phyloP scores from a whole-genome alignment of 2,113 vertebrate genomes.

The Brachionichthys hirsutus region DNA sequence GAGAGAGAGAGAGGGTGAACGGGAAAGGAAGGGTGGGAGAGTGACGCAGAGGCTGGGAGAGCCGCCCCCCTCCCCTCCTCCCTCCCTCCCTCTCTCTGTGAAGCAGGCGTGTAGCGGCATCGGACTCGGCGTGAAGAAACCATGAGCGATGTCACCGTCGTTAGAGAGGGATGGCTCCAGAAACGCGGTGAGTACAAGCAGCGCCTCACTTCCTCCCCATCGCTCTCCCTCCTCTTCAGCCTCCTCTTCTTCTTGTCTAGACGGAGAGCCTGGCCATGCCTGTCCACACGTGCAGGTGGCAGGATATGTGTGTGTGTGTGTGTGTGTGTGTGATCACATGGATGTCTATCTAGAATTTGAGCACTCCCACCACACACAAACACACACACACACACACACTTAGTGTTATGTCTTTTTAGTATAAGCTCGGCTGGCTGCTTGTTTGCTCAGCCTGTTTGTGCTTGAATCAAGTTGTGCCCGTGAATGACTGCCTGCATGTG shows the following conservation, averaged over 20 bases:
- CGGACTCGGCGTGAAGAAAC: conserved; percentile 89
- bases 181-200: conserved; percentile 91
- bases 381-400: not conserved
- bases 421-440: conserved; percentile 59
- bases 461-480: conserved; percentile 33
- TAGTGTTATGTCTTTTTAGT: conserved; percentile 42
- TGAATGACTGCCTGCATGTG: conserved; percentile 1
- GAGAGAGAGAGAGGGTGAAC: conserved; percentile 65
- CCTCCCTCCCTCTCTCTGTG: conserved; percentile 79
- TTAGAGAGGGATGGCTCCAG: conserved; percentile 99
- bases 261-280: conserved; percentile 59
- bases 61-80: conserved; percentile 58
- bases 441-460: conserved; percentile 60
- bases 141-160: conserved; percentile 99
- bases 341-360: conserved; percentile 45
- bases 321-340: conserved; percentile 37
- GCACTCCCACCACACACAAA: conserved; percentile 1
- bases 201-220: conserved; percentile 45
- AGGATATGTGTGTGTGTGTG: conserved; percentile 52
- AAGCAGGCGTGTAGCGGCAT: conserved; percentile 83
- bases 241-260: conserved; percentile 61
- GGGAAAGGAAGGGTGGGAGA: conserved; percentile 74
- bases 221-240: conserved; percentile 16
- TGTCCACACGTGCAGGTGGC: conserved; percentile 69
- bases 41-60: conserved; percentile 80